Conservation (phyloP, 2,888 invertebrate species). For the Rhorus exstirpatorius region DNA sequence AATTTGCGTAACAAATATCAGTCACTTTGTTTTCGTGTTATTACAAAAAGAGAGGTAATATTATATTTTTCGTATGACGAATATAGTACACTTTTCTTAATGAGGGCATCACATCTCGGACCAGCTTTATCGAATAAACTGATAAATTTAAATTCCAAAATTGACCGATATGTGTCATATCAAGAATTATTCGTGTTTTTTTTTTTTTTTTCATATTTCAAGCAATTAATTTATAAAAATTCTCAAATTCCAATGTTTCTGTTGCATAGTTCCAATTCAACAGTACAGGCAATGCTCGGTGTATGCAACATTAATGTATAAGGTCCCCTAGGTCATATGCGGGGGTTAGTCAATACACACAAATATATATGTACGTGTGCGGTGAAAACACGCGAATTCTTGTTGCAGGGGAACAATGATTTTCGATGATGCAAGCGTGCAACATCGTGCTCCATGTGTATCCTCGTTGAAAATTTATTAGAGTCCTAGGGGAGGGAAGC, state of each 20-base stretch:
- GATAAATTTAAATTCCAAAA: too few species aligned
- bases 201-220: neutral
- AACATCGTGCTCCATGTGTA: slow-evolving; percentile 18
- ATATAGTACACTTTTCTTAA: too few species aligned
- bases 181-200: too few species aligned
- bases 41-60: too few species aligned
- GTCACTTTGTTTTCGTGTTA: too few species aligned
- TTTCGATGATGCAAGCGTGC: slow-evolving; percentile 55
- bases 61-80: too few species aligned
- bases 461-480: slow-evolving; percentile 66
- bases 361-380: slow-evolving; percentile 3
- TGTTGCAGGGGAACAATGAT: slow-evolving; percentile 59
- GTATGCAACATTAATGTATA: slow-evolving; percentile 6
- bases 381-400: slow-evolving; percentile 38
- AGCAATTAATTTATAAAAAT: neutral
- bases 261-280: neutral
- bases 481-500: slow-evolving; percentile 46
- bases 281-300: neutral
- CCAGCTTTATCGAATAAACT: too few species aligned
- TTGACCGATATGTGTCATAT: too few species aligned
- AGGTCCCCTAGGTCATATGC: neutral
- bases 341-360: too few species aligned
- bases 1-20: too few species aligned
- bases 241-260: neutral
- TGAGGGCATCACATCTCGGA: too few species aligned